Conservation (phyloP, 2,888 invertebrate species). For the Apotomis turbidana region DNA sequence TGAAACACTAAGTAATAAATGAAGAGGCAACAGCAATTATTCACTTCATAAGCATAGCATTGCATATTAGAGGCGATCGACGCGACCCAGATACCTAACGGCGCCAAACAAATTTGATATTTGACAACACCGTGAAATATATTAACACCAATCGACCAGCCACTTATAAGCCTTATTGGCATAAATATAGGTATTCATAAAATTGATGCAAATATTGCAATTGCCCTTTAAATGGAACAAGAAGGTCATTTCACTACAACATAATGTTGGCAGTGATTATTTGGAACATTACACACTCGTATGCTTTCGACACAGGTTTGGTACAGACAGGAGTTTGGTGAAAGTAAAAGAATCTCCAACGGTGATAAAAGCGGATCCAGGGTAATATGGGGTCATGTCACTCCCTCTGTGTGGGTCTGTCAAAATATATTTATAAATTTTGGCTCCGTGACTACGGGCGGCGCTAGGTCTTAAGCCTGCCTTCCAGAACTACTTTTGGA, state of each 20-base stretch:
- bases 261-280: not conserved
- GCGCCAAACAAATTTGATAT: slow-evolving; percentile 47
- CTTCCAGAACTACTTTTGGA: too few species aligned
- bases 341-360: too few species aligned
- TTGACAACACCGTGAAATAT: slow-evolving; percentile 52
- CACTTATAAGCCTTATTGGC: slow-evolving; percentile 4
- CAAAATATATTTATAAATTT: too few species aligned
- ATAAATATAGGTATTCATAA: not conserved
- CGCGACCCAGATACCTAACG: slow-evolving; percentile 51
- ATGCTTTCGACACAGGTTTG: too few species aligned
- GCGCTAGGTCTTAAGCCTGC: too few species aligned
- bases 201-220: not conserved
- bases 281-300: not conserved
- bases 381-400: too few species aligned
- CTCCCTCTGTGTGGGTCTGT: too few species aligned
- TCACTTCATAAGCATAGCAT: slow-evolving; percentile 49
- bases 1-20: slow-evolving; percentile 17
- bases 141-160: slow-evolving; percentile 16
- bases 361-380: too few species aligned
- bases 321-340: too few species aligned
- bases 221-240: not conserved
- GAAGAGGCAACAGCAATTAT: slow-evolving; percentile 44
- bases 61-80: slow-evolving; percentile 47
- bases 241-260: not conserved
- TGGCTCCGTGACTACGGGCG: too few species aligned